These are phyloP conservation scores for Blennius ocellaris DNA, from an alignment of 2,113 vertebrate species.

Conservation along the genomic window DNA sequence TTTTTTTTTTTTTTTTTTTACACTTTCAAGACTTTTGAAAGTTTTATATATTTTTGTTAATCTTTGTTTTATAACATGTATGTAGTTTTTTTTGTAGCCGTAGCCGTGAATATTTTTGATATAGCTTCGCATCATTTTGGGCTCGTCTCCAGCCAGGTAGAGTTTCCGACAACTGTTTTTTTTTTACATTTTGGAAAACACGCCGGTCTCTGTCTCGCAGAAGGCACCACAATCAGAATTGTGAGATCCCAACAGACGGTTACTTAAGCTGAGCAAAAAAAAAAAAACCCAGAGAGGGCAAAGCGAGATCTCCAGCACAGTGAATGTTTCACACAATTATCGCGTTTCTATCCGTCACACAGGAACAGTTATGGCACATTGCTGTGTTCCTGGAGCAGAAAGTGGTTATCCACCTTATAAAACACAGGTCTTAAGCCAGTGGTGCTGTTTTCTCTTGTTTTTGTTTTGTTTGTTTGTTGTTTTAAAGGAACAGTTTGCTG, in stretches of 20 bases:
- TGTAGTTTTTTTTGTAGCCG: conserved; percentile 51
- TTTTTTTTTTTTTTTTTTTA: conserved; percentile 82
- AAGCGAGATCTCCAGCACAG: background rate
- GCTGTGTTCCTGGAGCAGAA: too few species aligned
- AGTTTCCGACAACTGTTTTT: conserved; percentile 6
- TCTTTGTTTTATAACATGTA: conserved; percentile 78
- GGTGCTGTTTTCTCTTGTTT: background rate
- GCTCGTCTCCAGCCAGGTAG: conserved; percentile 22
- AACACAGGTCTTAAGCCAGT: too few species aligned
- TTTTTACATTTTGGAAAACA: conserved; percentile 13
- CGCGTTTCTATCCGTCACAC: too few species aligned
- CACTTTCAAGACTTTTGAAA: conserved; percentile 78
- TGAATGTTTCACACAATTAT: too few species aligned
- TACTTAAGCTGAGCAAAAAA: background rate
- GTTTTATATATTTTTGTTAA: conserved; percentile 83
- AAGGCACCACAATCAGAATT: background rate
- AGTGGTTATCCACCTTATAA: too few species aligned
- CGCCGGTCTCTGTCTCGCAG: background rate
- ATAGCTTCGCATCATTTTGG: conserved; percentile 41
- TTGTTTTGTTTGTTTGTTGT: too few species aligned
- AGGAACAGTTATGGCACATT: too few species aligned
- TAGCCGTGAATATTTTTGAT: conserved; percentile 51
- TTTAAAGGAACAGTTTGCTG: too few species aligned
- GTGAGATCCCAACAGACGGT: background rate
- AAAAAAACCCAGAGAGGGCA: background rate